Percentiles rank a stretch among this genome's conserved stretches.
phyloP scores from a whole-genome alignment of 1,140 invertebrate genomes.

The Scaptomyza montana region DNA sequence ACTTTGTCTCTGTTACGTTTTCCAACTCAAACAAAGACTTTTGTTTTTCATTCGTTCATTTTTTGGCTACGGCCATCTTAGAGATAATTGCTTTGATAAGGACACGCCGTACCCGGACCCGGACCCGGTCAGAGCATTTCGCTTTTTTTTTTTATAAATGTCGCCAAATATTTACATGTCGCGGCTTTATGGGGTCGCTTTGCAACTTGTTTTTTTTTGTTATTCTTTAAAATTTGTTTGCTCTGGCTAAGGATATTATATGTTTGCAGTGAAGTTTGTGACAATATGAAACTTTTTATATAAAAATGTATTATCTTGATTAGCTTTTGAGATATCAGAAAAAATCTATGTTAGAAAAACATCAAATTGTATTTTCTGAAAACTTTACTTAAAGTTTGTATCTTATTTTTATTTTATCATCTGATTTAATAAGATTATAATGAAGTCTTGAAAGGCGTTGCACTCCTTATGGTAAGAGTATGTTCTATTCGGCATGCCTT shows the following conservation, averaged over 20 bases:
- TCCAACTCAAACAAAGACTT: conserved; percentile 65
- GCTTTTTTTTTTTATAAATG: conserved; percentile 67
- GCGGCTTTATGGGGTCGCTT: conserved; percentile 60
- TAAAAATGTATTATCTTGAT: no score
- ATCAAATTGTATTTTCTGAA: no score
- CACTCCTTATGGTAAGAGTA: not conserved
- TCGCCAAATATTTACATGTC: conserved; percentile 80
- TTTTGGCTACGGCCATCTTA: conserved; percentile 50
- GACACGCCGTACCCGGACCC: conserved; percentile 24
- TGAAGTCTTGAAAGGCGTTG: no score
- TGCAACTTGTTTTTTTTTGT: conserved; percentile 28
- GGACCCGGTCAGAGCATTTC: conserved; percentile 8
- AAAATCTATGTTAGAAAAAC: no score
- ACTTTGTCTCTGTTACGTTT: conserved; percentile 72
- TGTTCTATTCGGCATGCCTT: not conserved
- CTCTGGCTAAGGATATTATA: not conserved
- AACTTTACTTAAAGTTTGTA: no score
- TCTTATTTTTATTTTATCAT: no score
- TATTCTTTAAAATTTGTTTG: conserved; percentile 5
- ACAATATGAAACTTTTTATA: not conserved
- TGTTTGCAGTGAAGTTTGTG: not conserved
- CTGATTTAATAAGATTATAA: no score
- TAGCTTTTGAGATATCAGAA: no score
- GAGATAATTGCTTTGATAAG: conserved; percentile 81
- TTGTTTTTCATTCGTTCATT: not conserved